Base-by-base conservation (phyloP, 1,140 invertebrate species). In the Campoletis sonorensis region DNA sequence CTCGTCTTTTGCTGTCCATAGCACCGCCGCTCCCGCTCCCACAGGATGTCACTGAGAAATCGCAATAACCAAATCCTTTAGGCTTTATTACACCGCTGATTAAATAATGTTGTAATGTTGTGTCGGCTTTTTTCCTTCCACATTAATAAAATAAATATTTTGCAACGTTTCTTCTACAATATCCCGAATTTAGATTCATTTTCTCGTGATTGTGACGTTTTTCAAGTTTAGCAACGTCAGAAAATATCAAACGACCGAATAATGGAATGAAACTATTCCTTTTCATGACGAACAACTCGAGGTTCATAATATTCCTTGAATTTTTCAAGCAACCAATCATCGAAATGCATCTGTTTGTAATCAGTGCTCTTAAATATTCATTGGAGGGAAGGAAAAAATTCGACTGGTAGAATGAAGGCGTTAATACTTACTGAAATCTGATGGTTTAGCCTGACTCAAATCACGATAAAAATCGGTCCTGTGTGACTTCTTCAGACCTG, bases 391-490 rank as follows among this genome's bases (percentile, higher is more conserved):
- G 4, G 27, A 4, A 33, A n/a, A 3, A 72, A 33, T 16, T 18
- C 18, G 30, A 33, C 7, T 72, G 26, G n/a, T 73, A 13, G 18
- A 78, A 77, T 5, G 40, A 80, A 67, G 21, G 4, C 23, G 33
- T 61, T 67, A 26, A 64, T 79, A 92, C 93, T 94, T 92, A 95
- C 94, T 95, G 89, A 98, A 98, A 93, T 98, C 97, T 26, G 97
- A 98, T 80, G 98, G 97, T 91, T 98, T 98, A 16, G 97, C 97
- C 91, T 98, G 96, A 87, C 98, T 98, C 84, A 99, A 95, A 93
- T 99, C 98, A 88, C 99, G 94, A 92, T 99, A 99, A 93, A 99
- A 99, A 92, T 99, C 99, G 79, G 99, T 99, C 87, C 98, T 94
- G 92, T 99, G 99, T 81, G 98, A 98, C 92, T 99, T 99, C 92